Evolutionary conservation across 2,797 vertebrate species (phyloP).

Genomic region (Echiichthys vipera): DNA sequence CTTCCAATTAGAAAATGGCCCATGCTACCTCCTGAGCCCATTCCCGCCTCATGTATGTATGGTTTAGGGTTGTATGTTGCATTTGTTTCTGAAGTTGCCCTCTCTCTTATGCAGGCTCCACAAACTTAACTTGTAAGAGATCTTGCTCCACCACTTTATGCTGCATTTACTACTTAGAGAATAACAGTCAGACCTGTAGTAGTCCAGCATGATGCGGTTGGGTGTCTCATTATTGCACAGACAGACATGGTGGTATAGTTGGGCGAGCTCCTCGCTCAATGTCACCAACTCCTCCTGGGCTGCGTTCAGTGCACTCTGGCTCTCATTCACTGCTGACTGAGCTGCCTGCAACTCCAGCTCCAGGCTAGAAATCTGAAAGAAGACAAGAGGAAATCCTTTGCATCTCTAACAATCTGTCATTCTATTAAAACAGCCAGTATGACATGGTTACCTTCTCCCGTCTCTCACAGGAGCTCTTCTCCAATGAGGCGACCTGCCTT

Average conservation of each 20-base stretch:
- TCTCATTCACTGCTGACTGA: conserved; percentile 86
- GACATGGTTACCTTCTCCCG: conserved; percentile 84
- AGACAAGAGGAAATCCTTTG: not conserved
- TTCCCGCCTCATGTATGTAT: too few species aligned
- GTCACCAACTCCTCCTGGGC: conserved; percentile 95
- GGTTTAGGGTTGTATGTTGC: not conserved
- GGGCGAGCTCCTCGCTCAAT: conserved; percentile 95
- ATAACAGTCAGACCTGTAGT: conserved; percentile 82
- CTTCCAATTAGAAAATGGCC: too few species aligned
- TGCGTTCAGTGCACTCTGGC: conserved; percentile 89
- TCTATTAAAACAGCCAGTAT: not conserved
- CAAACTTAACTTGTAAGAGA: not conserved
- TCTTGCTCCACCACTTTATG: not conserved
- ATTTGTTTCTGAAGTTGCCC: not conserved
- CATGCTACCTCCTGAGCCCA: too few species aligned
- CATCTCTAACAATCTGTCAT: not conserved
- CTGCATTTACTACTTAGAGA: not conserved
- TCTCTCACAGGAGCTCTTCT: conserved; percentile 88
- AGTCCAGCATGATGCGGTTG: conserved; percentile 97
- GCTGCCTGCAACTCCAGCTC: conserved; percentile 89
- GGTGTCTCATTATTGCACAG: conserved; percentile 98
- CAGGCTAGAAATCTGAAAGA: conserved; percentile 71
- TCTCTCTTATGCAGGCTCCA: not conserved
- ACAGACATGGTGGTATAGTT: conserved; percentile 97
- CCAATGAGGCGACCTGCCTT: conserved; percentile 86